These are phyloP conservation scores for Sitta europaea DNA, from an alignment of 2,113 vertebrate genomes.

Conservation along the genomic window DNA sequence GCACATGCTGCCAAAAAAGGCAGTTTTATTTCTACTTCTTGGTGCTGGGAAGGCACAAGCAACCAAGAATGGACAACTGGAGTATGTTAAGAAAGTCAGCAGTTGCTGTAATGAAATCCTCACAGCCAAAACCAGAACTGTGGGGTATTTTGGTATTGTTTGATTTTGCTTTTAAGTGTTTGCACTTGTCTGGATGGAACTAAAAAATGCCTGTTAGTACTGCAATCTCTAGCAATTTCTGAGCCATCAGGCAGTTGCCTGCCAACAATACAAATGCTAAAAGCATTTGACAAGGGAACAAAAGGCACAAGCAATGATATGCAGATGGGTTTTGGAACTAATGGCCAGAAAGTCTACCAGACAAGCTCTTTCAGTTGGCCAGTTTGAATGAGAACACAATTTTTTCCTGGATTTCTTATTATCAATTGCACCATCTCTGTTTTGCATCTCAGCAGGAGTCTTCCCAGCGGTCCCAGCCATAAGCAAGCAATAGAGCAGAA, in stretches of 20 bases:
- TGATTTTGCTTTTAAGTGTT: conserved; percentile 37
- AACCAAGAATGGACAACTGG: conserved; percentile 49
- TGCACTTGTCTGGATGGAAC: conserved; percentile 33
- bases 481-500: not conserved
- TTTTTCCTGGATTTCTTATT: conserved; percentile 13
- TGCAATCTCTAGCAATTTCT: not conserved
- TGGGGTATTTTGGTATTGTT: conserved; percentile 30
- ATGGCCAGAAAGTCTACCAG: not conserved
- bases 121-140: not conserved
- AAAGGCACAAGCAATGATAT: not conserved
- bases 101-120: conserved; percentile 21
- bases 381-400: not conserved
- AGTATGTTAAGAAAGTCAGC: conserved; percentile 23
- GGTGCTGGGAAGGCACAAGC: not conserved
- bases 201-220: not conserved
- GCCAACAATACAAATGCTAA: conserved; percentile 44
- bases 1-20: conserved; percentile 36
- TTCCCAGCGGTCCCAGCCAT: not conserved
- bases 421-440: not conserved
- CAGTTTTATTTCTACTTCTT: conserved; percentile 42
- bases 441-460: not conserved
- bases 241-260: conserved; percentile 4
- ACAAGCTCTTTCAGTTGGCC: not conserved
- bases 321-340: conserved; percentile 17
- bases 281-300: conserved; percentile 31